Conservation (phyloP, 2,113 vertebrate species). For the Rattus norvegicus region DNA sequence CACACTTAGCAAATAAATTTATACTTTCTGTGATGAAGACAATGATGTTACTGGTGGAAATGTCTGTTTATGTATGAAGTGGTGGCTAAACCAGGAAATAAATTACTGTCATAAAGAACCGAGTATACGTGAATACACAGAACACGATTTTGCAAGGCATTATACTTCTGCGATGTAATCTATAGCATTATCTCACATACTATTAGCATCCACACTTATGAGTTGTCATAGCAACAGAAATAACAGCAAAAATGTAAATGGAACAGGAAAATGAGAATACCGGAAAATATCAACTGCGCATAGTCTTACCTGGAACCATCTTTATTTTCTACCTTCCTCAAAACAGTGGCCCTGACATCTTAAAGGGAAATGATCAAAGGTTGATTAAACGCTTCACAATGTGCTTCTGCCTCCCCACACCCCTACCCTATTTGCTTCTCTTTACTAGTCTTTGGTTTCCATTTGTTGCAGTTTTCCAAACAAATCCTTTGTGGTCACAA, state of each 20-base stretch:
- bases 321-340: slow-evolving; percentile 85
- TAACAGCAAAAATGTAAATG: slow-evolving; percentile 61
- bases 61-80: neutral
- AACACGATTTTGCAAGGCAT: neutral
- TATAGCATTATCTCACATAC: neutral
- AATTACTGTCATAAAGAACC: neutral
- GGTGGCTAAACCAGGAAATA: neutral
- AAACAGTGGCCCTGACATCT: slow-evolving; percentile 85
- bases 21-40: neutral
- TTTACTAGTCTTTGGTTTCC: slow-evolving; percentile 37
- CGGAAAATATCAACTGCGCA: slow-evolving; percentile 58
- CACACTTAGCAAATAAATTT: neutral
- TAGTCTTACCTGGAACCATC: slow-evolving; percentile 86
- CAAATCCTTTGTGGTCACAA: slow-evolving; percentile 46
- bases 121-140: neutral
- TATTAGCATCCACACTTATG: neutral
- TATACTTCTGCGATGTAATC: neutral
- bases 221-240: slow-evolving; percentile 79
- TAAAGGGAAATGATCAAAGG: slow-evolving; percentile 82
- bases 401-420: slow-evolving; percentile 23
- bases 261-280: slow-evolving; percentile 66
- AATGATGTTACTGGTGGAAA: neutral
- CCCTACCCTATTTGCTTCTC: slow-evolving; percentile 2
- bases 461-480: slow-evolving; percentile 57
- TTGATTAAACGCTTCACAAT: slow-evolving; percentile 75